Base-by-base conservation (phyloP, 2,888 invertebrate species). In the Gasteruption jaculator region DNA sequence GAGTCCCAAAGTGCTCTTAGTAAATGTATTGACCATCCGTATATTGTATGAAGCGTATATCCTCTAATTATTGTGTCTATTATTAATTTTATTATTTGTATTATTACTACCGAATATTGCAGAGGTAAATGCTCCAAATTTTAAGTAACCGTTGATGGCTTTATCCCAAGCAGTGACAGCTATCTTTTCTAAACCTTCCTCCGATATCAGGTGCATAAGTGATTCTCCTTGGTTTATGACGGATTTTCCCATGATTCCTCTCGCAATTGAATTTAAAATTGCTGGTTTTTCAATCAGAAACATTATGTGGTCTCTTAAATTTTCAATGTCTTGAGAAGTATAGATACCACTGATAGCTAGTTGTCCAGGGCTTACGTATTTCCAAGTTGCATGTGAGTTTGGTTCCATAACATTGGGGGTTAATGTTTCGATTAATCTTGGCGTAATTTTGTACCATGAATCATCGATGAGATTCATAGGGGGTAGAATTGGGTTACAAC, bases 401-500 rank as follows among this genome's bases (percentile, higher is more conserved):
- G 34, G 43, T 18, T 30, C 5, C 3, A 43, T 10, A 1, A 5
- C 7, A 2, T 12, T 12, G 1, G 38, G 38, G 10, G 26, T 14
- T 4, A 31, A 6, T 1, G 20, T 12, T 10, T 30, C 14, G 5
- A 31, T 12, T 0, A 32, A 15, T 12, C 20, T 15, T 0, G 34
- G 38, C 8, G 20, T 16, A 4, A 43, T 5, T 5, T 14, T 11
- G 14, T 31, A 39, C 53, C 53, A 55, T 2, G 8, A 7, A 3
- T 15, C 33, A 0, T 21, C 11, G 1, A 39, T 26, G 2, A 36
- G 22, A 18, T 48, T 54, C 16, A 49, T 22, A 0, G 51, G 31
- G 2, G 54, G 52, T 1, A 43, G 43, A 10, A 56, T 6, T 1
- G 29, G 3, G 26, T 33, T 52, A 18, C 51, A 54, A 6, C 48